These are phyloP conservation scores for Perca fluviatilis DNA, from an alignment of 2,113 vertebrate genomes.

Conservation along the genomic window DNA sequence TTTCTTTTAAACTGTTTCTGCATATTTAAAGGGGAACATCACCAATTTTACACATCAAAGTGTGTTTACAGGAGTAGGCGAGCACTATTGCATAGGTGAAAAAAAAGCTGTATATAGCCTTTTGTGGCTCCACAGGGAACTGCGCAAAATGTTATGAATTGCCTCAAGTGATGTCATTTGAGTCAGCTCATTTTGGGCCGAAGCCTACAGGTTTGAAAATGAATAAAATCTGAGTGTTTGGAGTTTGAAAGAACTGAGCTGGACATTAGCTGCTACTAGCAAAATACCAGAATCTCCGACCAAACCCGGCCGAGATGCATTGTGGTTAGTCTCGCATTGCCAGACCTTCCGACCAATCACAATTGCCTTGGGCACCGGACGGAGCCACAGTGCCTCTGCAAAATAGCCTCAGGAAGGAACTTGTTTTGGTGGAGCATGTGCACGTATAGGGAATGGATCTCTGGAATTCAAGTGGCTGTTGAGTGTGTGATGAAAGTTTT, in stretches of 20 bases:
- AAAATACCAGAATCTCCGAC: background rate
- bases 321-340: background rate
- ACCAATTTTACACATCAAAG: background rate
- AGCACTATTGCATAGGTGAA: background rate
- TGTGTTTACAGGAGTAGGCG: background rate
- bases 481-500: no score
- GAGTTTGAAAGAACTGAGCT: background rate
- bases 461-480: no score
- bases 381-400: no score
- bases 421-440: no score
- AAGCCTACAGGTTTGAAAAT: background rate
- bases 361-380: no score
- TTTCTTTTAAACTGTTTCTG: background rate
- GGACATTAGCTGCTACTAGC: background rate
- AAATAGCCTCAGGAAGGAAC: no score
- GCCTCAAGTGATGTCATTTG: background rate
- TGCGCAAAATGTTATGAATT: background rate
- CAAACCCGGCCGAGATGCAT: background rate
- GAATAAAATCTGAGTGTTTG: background rate
- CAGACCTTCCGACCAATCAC: no score
- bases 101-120: background rate
- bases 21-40: background rate
- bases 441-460: no score
- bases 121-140: background rate
- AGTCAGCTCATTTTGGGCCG: background rate